These are phyloP conservation scores for Malurus melanocephalus DNA, from an alignment of 2,113 vertebrate genomes.

Conservation along the genomic window DNA sequence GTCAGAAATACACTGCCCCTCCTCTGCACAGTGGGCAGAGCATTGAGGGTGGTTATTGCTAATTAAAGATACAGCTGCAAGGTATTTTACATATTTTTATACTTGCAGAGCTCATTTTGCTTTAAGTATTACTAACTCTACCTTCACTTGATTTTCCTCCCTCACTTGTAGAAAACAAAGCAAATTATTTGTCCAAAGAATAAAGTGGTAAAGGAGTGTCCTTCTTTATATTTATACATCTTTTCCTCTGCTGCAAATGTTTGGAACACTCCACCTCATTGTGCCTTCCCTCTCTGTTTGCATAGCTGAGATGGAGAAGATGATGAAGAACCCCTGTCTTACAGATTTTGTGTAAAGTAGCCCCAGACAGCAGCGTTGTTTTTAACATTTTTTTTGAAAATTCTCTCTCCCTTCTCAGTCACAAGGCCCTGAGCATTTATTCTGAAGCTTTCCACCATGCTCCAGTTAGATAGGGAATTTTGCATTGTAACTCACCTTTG, in stretches of 20 bases:
- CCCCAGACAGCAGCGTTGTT: not conserved
- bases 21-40: not conserved
- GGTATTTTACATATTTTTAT: not conserved
- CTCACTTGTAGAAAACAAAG: not conserved
- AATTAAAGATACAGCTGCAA: not conserved
- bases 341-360: not conserved
- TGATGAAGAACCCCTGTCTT: not conserved
- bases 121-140: not conserved
- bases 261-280: not conserved
- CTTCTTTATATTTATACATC: not conserved
- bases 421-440: not conserved
- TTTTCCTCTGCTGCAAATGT: not conserved
- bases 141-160: not conserved
- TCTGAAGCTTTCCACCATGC: not conserved
- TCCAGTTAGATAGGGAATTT: not conserved
- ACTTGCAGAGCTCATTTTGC: not conserved
- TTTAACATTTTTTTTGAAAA: not conserved
- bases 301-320: not conserved
- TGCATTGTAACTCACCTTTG: rapidly evolving
- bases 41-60: not conserved
- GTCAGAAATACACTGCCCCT: not conserved
- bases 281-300: not conserved
- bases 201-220: not conserved
- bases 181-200: not conserved
- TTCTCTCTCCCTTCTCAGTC: not conserved